Base-by-base conservation (phyloP, 2,888 invertebrate genomes). In the Apoderus coryli region DNA sequence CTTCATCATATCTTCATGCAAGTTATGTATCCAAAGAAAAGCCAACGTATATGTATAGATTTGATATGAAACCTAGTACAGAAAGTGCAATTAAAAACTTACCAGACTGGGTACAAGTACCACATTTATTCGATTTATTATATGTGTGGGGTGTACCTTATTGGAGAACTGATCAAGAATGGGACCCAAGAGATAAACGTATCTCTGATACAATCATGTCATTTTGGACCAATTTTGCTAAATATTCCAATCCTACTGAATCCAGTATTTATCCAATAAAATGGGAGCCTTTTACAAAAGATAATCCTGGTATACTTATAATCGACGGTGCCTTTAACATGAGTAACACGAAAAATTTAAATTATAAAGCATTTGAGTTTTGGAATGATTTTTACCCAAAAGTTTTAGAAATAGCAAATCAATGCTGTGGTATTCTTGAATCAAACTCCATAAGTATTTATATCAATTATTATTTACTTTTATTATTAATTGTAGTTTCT, bases 331-430 rank as follows among this genome's bases (percentile, higher is more conserved):
- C 72, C 44, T 79, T 82, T 46, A 75, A 76, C 37, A 81, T 82
- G 73, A 77, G 75, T 43, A 70, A 74, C 42, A 54, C 69, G 0
- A 62, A 61, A 3, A 67, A 63, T 15, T 63, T 82, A 15, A 77
- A 82, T 56, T 79, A 80, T 47, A 77, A 76, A 47, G 72, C 78
- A 12, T 69, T 82, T 39, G 73, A 76, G 38, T 85, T 85, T 57
- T 85, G 85, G 85, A 80, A 81, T 44, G 72, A 77, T 37, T 81
- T 81, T 52, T 85, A 79, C 50, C 84, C 84, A 0, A 75, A 69
- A 56, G 71, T 84, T 22, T 58, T 79, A 7, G 69, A 72, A 45
- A 71, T 77, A 37, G 74, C 80, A 1, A 72, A 70, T 3, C 72
- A 73, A 46, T 84, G 84, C 49, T 85, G 84, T 47, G 78, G n/a